Conservation (phyloP, 1,140 invertebrate genomes). For the Aporrectodea caliginosa region DNA sequence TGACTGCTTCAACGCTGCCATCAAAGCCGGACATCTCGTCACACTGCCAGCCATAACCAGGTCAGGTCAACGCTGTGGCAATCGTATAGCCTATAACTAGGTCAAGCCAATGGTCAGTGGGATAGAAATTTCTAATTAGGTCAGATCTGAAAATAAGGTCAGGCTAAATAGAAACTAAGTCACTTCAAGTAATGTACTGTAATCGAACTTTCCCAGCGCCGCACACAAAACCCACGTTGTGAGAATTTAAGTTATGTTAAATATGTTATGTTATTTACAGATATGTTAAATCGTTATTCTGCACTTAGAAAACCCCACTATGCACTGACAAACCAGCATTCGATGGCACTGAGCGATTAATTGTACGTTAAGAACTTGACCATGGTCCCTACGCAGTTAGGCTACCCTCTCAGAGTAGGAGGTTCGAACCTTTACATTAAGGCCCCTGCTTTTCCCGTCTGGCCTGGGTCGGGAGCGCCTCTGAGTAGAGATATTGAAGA, state of each 20-base stretch:
- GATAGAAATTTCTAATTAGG: background rate
- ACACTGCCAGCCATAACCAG: conserved; percentile 56
- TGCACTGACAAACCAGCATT: too few species aligned
- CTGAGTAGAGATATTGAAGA: too few species aligned
- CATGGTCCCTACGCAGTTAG: too few species aligned
- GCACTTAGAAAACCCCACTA: too few species aligned
- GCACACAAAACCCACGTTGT: background rate
- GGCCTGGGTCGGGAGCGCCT: too few species aligned
- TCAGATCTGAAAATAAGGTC: background rate
- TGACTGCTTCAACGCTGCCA: conserved; percentile 55
- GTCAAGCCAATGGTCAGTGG: background rate
- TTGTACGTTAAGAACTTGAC: too few species aligned
- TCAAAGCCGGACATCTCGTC: conserved; percentile 54
- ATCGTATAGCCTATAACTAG: background rate
- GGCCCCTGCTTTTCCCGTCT: too few species aligned
- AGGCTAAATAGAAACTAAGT: background rate
- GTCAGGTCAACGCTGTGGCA: conserved; percentile 39
- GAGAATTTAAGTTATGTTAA: background rate
- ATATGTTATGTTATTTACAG: too few species aligned
- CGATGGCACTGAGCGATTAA: too few species aligned
- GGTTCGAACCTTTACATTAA: too few species aligned
- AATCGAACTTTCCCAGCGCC: background rate
- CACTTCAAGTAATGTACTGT: background rate
- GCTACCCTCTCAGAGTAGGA: too few species aligned
- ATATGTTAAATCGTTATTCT: too few species aligned